These are phyloP conservation scores for Eubucco bourcierii DNA, from an alignment of 2,113 vertebrate species.

Conservation along the genomic window DNA sequence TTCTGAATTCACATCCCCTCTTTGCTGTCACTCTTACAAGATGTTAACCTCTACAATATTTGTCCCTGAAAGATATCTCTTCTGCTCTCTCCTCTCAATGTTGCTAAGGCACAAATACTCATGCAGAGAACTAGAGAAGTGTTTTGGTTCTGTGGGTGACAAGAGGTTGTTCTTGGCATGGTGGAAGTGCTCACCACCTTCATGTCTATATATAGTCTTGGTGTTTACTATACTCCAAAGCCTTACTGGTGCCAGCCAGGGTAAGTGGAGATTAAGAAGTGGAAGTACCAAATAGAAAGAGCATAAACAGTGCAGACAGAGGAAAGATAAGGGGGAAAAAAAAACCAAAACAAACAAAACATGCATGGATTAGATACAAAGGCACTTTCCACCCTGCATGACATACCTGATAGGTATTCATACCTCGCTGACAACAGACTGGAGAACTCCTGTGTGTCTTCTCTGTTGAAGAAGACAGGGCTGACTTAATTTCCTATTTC, in stretches of 20 bases:
- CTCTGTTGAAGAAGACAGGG: neutral
- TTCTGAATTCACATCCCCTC: neutral
- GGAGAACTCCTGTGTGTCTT: neutral
- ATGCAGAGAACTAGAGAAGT: neutral
- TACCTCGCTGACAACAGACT: neutral
- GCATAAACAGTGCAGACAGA: neutral
- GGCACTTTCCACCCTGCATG: neutral
- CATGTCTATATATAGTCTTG: neutral
- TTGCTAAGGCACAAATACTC: neutral
- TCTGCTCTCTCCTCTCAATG: neutral
- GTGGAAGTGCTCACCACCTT: neutral
- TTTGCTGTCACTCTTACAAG: neutral
- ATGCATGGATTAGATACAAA: neutral
- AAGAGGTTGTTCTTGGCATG: neutral
- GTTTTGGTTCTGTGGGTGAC: neutral
- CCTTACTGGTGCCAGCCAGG: neutral
- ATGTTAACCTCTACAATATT: neutral
- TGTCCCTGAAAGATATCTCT: neutral
- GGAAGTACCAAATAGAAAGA: neutral
- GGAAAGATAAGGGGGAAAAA: neutral
- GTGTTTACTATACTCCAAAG: neutral
- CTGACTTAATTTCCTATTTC: neutral
- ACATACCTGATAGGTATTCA: neutral
- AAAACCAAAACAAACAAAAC: too few relatives aligned
- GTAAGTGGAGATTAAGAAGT: neutral